Evolutionary conservation across 1,140 invertebrate species (phyloP).

Genomic region (Epicauta chinensis): DNA sequence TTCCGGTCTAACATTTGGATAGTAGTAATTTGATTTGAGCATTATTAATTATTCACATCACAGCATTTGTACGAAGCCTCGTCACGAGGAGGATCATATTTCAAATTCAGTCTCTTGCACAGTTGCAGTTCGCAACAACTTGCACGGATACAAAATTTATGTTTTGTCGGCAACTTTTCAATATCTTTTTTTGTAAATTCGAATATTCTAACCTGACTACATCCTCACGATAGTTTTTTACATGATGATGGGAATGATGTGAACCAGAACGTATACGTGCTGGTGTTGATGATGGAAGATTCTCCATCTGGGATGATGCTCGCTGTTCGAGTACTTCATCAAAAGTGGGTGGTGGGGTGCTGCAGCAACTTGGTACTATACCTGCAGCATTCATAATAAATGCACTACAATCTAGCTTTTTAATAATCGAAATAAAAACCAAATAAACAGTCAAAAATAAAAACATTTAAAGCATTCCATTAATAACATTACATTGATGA

Average conservation of each 20-base stretch:
- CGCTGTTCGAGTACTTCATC: slow-evolving; percentile 63
- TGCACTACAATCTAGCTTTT: slow-evolving; percentile 35
- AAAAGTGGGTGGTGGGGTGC: slow-evolving; percentile 82
- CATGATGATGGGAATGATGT: slow-evolving; percentile 23
- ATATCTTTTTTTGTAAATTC: no score
- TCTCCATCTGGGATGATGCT: slow-evolving; percentile 48
- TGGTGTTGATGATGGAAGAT: slow-evolving; percentile 34
- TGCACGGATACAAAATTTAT: no score
- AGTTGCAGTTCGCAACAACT: no score
- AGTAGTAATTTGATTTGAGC: no score
- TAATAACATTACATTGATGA: background rate
- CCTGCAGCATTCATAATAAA: slow-evolving; percentile 30
- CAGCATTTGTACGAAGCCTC: no score
- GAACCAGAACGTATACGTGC: slow-evolving; percentile 6
- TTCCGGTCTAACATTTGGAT: no score
- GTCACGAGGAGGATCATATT: no score
- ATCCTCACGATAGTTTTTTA: slow-evolving; percentile 39
- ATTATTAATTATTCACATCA: no score
- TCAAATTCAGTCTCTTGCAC: no score
- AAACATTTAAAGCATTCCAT: background rate
- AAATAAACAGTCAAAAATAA: background rate
- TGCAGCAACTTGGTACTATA: slow-evolving; percentile 59
- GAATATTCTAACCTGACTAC: slow-evolving; percentile 45
- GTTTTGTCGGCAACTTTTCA: no score
- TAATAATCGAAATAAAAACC: background rate